Conservation (phyloP, 2,888 invertebrate species). For the Artemia sp. region DNA sequence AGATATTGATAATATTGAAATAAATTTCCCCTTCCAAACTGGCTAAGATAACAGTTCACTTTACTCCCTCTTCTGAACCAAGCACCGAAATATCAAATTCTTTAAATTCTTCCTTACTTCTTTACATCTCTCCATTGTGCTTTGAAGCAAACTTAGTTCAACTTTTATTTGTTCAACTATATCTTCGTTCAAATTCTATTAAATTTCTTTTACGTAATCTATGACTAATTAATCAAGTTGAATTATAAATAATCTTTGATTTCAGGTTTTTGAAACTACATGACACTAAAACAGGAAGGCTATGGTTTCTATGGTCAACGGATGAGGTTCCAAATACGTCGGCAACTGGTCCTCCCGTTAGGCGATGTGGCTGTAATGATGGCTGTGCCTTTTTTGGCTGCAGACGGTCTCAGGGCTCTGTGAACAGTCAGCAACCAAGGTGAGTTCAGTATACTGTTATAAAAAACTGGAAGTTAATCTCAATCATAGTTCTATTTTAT, state of each 20-base stretch:
- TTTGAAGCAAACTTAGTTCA: too few relatives aligned
- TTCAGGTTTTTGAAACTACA: constrained; percentile 51
- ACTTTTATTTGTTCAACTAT: constrained; percentile 5
- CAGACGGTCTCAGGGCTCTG: constrained; percentile 31
- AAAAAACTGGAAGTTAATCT: too few relatives aligned
- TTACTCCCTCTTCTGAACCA: too few relatives aligned
- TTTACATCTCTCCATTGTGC: too few relatives aligned
- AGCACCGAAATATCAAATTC: too few relatives aligned
- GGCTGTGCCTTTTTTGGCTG: constrained; percentile 87
- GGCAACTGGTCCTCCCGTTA: constrained; percentile 24
- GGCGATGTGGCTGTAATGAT: constrained; percentile 83
- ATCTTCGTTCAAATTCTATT: constrained; percentile 14
- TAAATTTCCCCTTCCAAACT: too few relatives aligned
- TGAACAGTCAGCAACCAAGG: too few relatives aligned
- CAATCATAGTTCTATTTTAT: too few relatives aligned
- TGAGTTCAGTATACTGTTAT: too few relatives aligned
- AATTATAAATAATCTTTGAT: constrained; percentile 18
- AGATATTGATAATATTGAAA: too few relatives aligned
- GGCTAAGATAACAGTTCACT: too few relatives aligned
- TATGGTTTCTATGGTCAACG: constrained; percentile 86
- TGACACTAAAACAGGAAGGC: constrained; percentile 62
- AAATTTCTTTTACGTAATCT: constrained; percentile 9
- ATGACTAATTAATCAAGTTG: background rate
- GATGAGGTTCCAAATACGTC: constrained; percentile 39
- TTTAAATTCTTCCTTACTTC: too few relatives aligned